These are phyloP conservation scores for Oscheius myriophilus DNA, from an alignment of 2,888 invertebrate species.

Conservation along the genomic window DNA sequence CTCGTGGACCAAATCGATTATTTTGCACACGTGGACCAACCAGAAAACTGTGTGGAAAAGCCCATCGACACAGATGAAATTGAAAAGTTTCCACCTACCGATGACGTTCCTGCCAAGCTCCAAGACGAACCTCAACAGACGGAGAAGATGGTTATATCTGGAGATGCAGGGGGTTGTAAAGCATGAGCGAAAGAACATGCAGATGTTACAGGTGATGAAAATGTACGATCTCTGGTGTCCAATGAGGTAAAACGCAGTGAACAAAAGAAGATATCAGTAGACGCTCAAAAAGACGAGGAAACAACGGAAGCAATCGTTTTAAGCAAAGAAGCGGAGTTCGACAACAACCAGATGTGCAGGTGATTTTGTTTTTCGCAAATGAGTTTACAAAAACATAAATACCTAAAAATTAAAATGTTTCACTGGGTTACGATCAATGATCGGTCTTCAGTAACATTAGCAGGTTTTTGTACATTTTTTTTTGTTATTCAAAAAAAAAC, in stretches of 20 bases:
- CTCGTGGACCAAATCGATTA: conserved; percentile 56
- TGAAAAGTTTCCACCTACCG: conserved; percentile 30
- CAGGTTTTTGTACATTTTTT: no score
- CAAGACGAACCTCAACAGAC: not conserved
- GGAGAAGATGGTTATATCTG: conserved; percentile 31
- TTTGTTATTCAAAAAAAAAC: no score
- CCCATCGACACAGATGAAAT: conserved; percentile 33
- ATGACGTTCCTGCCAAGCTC: not conserved
- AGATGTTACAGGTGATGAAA: conserved; percentile 7
- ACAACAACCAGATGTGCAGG: conserved; percentile 21
- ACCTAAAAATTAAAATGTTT: no score
- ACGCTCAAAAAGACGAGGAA: conserved; percentile 11
- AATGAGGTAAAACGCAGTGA: conserved; percentile 24
- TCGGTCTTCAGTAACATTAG: no score
- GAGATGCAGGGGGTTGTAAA: conserved; percentile 33
- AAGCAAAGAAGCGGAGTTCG: conserved; percentile 14
- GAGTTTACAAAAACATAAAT: no score
- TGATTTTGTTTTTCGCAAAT: not conserved
- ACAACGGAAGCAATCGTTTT: conserved; percentile 8
- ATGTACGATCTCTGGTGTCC: conserved; percentile 17
- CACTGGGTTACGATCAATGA: no score
- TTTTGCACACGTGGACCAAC: conserved; percentile 51
- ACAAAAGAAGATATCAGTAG: conserved; percentile 2
- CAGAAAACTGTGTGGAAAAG: conserved; percentile 54
- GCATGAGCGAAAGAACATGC: conserved; percentile 1